Percentiles rank a stretch among this genome's conserved stretches.
These are phyloP conservation scores for Athrips mouffetella DNA, from an alignment of 2,888 invertebrate species.

Conservation along the genomic window DNA sequence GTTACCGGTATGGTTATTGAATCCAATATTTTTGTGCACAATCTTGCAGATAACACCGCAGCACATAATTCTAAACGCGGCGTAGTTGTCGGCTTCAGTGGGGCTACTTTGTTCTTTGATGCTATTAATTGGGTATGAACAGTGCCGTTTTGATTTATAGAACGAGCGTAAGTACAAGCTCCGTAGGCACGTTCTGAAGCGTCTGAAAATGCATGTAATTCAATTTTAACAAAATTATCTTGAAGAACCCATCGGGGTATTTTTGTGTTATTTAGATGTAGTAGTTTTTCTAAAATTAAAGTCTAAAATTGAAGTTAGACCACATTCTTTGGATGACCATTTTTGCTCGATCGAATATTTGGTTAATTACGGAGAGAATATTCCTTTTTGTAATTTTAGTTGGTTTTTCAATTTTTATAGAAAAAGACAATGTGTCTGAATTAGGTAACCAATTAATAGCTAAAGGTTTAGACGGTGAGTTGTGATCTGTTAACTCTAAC, in stretches of 20 bases:
- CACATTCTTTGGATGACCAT: constrained; percentile 25
- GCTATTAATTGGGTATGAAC: constrained; percentile 23
- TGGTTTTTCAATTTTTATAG: neutral
- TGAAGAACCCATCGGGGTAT: constrained; percentile 25
- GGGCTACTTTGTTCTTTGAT: constrained; percentile 20
- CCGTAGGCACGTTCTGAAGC: constrained; percentile 31
- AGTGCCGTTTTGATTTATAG: constrained; percentile 5
- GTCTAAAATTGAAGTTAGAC: too few relatives aligned
- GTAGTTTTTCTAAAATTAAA: neutral
- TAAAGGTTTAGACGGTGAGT: neutral
- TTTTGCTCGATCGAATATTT: constrained; percentile 17
- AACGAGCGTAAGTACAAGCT: constrained; percentile 26
- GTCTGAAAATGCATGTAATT: constrained; percentile 32
- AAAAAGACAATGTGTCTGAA: constrained; percentile 6
- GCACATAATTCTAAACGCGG: constrained; percentile 32
- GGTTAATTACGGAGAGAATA: constrained; percentile 10
- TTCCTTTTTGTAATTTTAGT: constrained; percentile 11
- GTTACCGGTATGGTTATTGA: constrained; percentile 18
- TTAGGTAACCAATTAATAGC: constrained; percentile 9
- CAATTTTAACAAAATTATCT: constrained; percentile 4
- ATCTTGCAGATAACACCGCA: constrained; percentile 26
- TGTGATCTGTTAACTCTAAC: neutral
- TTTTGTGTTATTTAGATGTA: constrained; percentile 20
- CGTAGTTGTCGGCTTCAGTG: neutral
- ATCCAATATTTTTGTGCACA: constrained; percentile 23